These are phyloP conservation scores for Ageneiosus marmoratus DNA, from an alignment of 2,113 vertebrate species.

Conservation along the genomic window DNA sequence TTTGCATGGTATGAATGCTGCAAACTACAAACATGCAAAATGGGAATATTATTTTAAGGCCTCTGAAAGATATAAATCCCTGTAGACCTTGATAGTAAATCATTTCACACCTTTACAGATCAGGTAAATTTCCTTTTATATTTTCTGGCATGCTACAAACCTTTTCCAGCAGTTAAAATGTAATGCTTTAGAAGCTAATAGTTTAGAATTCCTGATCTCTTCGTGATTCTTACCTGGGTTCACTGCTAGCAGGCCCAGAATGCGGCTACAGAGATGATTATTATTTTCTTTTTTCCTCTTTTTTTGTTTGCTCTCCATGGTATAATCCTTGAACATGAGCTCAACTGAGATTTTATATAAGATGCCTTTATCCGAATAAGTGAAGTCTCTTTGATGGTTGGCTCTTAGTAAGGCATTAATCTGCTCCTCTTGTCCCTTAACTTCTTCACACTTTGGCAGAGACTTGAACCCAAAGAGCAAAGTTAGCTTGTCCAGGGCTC, in stretches of 20 bases:
- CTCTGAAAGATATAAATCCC: background rate
- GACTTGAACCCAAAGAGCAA: constrained; percentile 21
- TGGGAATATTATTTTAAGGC: background rate
- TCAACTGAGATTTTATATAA: background rate
- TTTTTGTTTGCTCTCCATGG: constrained; percentile 22
- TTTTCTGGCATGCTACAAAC: background rate
- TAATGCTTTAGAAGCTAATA: background rate
- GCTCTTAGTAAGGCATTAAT: constrained; percentile 30
- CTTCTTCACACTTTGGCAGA: background rate
- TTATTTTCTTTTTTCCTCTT: constrained; percentile 15
- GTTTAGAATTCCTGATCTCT: background rate
- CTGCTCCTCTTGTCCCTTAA: constrained; percentile 3
- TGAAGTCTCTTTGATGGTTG: constrained; percentile 11
- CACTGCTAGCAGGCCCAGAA: constrained; percentile 38
- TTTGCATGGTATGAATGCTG: background rate
- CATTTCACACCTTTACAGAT: background rate
- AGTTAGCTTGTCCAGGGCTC: background rate
- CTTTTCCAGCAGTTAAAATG: background rate
- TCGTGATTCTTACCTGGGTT: constrained; percentile 35
- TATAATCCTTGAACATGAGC: constrained; percentile 34
- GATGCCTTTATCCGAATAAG: background rate
- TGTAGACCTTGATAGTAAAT: background rate
- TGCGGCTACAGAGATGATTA: constrained; percentile 29
- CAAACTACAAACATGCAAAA: background rate
- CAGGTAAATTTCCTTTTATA: background rate